These are phyloP conservation scores for Odobenus rosmarus DNA, from an alignment of 2,113 vertebrate genomes.

Conservation along the genomic window DNA sequence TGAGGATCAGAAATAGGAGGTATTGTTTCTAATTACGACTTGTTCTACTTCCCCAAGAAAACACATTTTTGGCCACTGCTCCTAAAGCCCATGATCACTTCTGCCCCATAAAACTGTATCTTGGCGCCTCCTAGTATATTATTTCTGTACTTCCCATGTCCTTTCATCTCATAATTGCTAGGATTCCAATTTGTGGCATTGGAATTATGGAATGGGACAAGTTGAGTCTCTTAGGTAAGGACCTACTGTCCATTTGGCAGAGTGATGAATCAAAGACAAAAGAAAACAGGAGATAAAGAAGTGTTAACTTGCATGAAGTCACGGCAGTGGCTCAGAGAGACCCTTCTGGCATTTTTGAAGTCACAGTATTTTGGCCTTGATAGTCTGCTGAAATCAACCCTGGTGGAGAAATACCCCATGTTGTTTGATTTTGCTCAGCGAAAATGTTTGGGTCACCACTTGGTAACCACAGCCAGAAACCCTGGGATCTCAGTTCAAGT, in stretches of 20 bases:
- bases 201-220: not conserved
- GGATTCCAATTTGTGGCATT: not conserved
- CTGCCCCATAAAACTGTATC: not conserved
- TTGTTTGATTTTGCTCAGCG: not conserved
- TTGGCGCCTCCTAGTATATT: not conserved
- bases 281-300: not conserved
- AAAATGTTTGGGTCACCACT: not conserved
- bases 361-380: not conserved
- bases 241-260: not conserved
- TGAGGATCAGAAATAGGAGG: not conserved
- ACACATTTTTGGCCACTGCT: not conserved
- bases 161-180: not conserved
- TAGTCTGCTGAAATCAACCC: not conserved
- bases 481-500: not conserved
- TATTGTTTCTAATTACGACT: not conserved
- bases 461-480: not conserved
- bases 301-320: not conserved
- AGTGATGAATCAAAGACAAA: not conserved
- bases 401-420: not conserved
- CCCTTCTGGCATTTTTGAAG: not conserved
- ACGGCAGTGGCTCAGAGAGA: not conserved
- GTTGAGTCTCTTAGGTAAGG: not conserved
- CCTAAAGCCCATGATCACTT: not conserved
- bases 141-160: not conserved
- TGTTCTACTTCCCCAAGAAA: not conserved